phyloP scores from a whole-genome alignment of 2,113 vertebrate species.

The Melanerpes aurifrons region DNA sequence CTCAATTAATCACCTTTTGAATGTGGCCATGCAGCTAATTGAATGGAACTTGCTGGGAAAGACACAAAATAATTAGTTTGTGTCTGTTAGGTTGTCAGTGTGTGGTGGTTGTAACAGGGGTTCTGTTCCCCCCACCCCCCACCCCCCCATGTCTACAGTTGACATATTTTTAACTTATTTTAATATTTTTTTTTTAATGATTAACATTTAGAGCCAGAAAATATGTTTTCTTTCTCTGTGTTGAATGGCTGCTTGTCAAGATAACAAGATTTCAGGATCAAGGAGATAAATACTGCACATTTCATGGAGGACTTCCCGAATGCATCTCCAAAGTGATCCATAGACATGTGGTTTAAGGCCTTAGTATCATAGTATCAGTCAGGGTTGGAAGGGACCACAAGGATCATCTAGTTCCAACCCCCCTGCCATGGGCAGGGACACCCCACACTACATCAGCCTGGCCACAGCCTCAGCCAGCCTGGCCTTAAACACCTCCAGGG shows the following conservation, averaged over 20 bases:
- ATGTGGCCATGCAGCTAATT: conserved; percentile 55
- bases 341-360: fast-evolving
- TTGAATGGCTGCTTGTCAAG: background rate
- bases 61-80: conserved; percentile 65
- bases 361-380: no score
- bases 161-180: background rate
- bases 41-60: conserved; percentile 64
- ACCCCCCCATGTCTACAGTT: background rate
- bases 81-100: conserved; percentile 33
- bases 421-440: no score
- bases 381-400: no score
- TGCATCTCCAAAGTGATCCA: background rate
- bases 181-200: background rate
- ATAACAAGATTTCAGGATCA: background rate
- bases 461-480: no score
- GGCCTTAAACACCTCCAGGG: no score
- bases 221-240: background rate
- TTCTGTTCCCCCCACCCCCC: background rate
- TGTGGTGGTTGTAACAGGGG: background rate
- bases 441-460: no score
- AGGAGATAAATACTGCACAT: background rate
- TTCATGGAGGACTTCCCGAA: background rate
- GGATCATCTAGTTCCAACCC: no score
- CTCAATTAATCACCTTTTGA: conserved; percentile 73
- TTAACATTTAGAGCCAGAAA: conserved; percentile 1